Conservation (phyloP, 2,113 vertebrate genomes). For the Cacatua alba region DNA sequence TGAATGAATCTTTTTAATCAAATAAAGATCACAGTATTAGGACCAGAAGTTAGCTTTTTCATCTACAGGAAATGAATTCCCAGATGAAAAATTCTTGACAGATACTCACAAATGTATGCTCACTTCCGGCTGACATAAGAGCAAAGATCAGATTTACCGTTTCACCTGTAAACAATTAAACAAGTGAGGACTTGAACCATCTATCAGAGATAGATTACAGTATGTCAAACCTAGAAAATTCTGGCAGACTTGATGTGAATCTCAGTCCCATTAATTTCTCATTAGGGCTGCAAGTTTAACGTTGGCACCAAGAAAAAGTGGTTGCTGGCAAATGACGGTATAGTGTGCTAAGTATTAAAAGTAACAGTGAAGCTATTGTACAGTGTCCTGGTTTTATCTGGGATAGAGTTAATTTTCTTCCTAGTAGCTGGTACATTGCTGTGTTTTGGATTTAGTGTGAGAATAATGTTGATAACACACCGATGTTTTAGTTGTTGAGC, state of each 20-base stretch:
- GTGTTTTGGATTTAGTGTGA: background rate
- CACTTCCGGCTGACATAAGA: slow-evolving; percentile 16
- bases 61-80: slow-evolving; percentile 39
- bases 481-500: background rate
- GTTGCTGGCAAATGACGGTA: slow-evolving; percentile 23
- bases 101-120: background rate
- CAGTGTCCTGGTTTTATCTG: background rate
- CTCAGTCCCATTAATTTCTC: background rate
- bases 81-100: slow-evolving; percentile 13
- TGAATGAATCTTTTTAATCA: slow-evolving; percentile 62
- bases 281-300: slow-evolving; percentile 21
- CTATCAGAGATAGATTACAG: slow-evolving; percentile 8
- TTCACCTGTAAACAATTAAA: slow-evolving; percentile 62
- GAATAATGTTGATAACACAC: background rate
- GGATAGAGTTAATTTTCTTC: background rate
- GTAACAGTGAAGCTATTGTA: background rate
- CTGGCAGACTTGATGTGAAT: slow-evolving; percentile 25
- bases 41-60: slow-evolving; percentile 25
- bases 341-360: slow-evolving; percentile 36
- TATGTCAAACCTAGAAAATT: slow-evolving; percentile 45
- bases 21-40: slow-evolving; percentile 58
- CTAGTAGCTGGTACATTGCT: background rate
- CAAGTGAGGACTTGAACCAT: background rate
- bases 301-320: slow-evolving; percentile 46
- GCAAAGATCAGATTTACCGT: slow-evolving; percentile 18